Conservation (phyloP, 2,797 vertebrate genomes). For the Sebastiscus tertius region DNA sequence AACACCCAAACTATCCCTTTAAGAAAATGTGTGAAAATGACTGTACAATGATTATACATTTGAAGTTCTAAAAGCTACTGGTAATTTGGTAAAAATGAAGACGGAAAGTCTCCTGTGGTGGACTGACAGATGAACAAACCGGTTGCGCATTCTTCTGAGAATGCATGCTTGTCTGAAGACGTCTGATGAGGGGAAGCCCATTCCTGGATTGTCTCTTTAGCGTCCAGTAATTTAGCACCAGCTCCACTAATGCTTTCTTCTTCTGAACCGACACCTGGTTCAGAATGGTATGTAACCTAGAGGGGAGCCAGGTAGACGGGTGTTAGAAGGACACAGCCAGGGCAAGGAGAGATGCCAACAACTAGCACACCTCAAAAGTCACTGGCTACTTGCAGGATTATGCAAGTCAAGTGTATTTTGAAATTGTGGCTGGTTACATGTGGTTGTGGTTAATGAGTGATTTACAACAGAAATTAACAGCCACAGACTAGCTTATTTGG, state of each 20-base stretch:
- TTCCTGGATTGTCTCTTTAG: constrained; percentile 96
- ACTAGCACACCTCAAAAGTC: neutral
- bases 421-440: neutral
- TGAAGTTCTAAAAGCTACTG: constrained; percentile 19
- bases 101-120: constrained; percentile 37
- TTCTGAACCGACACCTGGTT: constrained; percentile 97
- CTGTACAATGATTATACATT: neutral
- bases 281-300: constrained; percentile 94
- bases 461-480: neutral
- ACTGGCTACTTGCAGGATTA: neutral
- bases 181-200: constrained; percentile 92
- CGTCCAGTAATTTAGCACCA: constrained; percentile 96
- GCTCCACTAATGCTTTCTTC: constrained; percentile 95
- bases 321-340: neutral
- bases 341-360: neutral
- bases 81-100: constrained; percentile 18
- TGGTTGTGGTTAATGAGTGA: neutral
- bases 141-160: constrained; percentile 90
- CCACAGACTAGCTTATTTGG: neutral
- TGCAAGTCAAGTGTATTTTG: neutral
- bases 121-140: constrained; percentile 84
- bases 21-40: neutral
- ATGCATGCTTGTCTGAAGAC: constrained; percentile 93
- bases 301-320: neutral
- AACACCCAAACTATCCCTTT: neutral